Conservation (phyloP, 2,113 vertebrate genomes). For the Ciconia stormi region DNA sequence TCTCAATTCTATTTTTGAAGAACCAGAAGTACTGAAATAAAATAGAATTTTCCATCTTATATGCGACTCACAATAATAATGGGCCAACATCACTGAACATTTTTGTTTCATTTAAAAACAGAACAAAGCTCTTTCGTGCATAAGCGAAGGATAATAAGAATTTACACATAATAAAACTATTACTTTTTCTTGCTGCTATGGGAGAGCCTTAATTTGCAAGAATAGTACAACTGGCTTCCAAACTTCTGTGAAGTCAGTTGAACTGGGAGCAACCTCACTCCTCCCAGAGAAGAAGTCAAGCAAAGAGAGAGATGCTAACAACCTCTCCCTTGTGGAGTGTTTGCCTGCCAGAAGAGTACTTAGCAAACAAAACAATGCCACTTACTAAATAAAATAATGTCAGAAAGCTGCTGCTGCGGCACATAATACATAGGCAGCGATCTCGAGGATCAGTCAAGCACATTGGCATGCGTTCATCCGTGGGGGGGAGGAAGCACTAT, state of each 20-base stretch:
- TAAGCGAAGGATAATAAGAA: not conserved
- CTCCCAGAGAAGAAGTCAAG: not conserved
- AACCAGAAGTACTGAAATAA: not conserved
- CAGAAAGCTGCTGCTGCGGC: not conserved
- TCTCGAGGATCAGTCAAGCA: not conserved
- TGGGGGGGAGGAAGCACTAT: fast-evolving
- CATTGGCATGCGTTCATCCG: fast-evolving
- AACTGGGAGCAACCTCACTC: not conserved
- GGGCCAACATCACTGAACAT: not conserved
- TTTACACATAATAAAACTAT: not conserved
- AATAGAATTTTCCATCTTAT: not conserved
- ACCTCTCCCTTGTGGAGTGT: not conserved
- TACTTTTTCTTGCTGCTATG: not conserved
- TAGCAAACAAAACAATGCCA: not conserved
- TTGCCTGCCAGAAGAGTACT: not conserved
- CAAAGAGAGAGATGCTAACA: not conserved
- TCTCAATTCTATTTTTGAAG: not conserved
- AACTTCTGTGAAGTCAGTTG: not conserved
- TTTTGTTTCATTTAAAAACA: not conserved
- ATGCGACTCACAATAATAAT: not conserved
- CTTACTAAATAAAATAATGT: not conserved
- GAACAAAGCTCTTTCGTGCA: not conserved
- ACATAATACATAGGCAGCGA: fast-evolving
- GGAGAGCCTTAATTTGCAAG: not conserved
- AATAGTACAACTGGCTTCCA: not conserved